Base-by-base conservation (phyloP, 2,113 vertebrate species). In the Alexandromys fortis region DNA sequence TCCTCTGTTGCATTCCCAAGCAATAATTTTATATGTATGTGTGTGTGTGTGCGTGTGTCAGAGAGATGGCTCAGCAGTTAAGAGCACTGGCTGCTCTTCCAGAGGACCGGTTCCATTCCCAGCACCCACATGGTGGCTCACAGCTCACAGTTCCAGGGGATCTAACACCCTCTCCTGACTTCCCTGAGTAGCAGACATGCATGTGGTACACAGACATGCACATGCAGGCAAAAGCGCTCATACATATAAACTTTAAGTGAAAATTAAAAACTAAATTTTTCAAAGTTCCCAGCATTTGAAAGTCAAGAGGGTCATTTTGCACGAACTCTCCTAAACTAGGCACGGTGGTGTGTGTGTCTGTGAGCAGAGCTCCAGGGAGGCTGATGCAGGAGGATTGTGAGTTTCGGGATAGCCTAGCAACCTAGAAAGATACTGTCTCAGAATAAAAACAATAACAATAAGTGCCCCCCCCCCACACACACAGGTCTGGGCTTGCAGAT, bases 11-110 rank as follows among this genome's bases (percentile, higher is more conserved):
- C 7, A 1, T 47, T 67, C n/a, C 26, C 38, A 42, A 13, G 61
- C 28, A 65, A 42, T 5, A 55, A 49, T 49, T 49, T 0, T 49
- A 0, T 49, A 0, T 49, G 0, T 49, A 0, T 49, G 0, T 49
- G 0, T 49, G 11, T 49, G 1, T 49, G 1, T 49, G 47, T 49
- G 10, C 11, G 10, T 49, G 49, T 12, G 11, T 12, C 47, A 10
- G 30, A n/a, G 65, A 86, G 85, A 49, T 0, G 21, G 65, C 30
- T 86, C 30, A 52, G 65, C 45, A 63, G 45, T 49, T 49, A 70
- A 35, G 45, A 35, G 22, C 26, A 7, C 45, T 70, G 45, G 55
- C 81, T 83, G n/a, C 19, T 16, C 45, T 52, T 13, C 42, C 83
- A 67, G 42, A 86, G 63, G 19, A 47, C 42, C 2, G 10, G 63